Evolutionary conservation across 2,113 vertebrate species (phyloP).

Genomic region (Ceratotherium simum): DNA sequence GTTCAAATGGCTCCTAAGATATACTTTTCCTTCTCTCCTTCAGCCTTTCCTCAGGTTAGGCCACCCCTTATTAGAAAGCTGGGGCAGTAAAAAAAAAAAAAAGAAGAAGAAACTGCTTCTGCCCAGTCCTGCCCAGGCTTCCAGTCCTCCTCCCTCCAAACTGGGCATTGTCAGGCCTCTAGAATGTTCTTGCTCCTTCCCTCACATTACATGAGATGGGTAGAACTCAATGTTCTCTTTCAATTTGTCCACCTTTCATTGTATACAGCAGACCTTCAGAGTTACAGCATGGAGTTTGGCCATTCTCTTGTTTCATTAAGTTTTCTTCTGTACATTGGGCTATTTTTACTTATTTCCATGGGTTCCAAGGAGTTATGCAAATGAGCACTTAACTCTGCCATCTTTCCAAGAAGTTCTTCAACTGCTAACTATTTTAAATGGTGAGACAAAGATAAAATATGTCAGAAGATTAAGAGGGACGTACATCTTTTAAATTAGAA

Average conservation of each 20-base stretch:
- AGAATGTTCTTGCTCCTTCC: neutral
- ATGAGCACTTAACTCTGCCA: neutral
- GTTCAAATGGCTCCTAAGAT: neutral
- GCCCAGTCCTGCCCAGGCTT: neutral
- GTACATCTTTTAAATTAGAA: constrained; percentile 16
- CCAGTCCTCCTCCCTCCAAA: neutral
- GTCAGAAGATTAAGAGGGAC: constrained; percentile 43
- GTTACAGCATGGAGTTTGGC: neutral
- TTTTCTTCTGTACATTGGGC: neutral
- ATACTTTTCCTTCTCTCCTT: neutral
- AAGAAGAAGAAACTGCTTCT: neutral
- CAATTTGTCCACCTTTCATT: accelerated
- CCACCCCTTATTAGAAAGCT: neutral
- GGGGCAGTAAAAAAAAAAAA: neutral
- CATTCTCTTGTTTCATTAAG: neutral
- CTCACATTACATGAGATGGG: accelerated
- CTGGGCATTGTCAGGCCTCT: neutral
- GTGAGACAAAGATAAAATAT: constrained; percentile 41
- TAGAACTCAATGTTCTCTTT: neutral
- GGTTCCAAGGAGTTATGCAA: constrained; percentile 10
- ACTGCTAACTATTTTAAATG: neutral
- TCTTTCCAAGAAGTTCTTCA: constrained; percentile 47
- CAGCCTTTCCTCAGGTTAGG: neutral
- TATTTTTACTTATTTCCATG: neutral
- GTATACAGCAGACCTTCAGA: neutral